phyloP scores from a whole-genome alignment of 2,888 invertebrate genomes.

The Leistus spinibarbis region DNA sequence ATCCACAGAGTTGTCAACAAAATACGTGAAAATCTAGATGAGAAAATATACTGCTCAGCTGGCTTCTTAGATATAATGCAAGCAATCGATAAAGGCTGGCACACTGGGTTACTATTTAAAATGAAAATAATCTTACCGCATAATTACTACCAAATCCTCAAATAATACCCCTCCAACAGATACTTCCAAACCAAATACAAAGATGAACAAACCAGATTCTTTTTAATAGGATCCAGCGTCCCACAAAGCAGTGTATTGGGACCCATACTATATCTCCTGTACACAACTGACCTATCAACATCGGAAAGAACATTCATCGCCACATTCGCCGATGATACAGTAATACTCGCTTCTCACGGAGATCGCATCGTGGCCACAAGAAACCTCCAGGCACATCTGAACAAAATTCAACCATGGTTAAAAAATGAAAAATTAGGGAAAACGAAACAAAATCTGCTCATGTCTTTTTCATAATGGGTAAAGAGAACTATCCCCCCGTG shows the following conservation, averaged over 20 bases:
- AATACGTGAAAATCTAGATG: not conserved
- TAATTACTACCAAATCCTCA: not conserved
- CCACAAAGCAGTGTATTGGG: constrained; percentile 7
- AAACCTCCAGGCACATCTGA: constrained; percentile 26
- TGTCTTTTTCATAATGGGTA: constrained; percentile 40
- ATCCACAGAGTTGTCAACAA: too few species aligned
- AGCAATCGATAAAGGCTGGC: constrained; percentile 44
- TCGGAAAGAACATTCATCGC: constrained; percentile 12
- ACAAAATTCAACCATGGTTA: constrained; percentile 34
- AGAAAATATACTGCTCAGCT: not conserved
- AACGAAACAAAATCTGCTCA: constrained; percentile 38
- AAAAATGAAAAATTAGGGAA: constrained; percentile 38
- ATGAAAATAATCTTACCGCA: constrained; percentile 32
- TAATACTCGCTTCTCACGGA: constrained; percentile 10
- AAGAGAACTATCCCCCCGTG: constrained; percentile 23
- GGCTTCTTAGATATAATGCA: not conserved
- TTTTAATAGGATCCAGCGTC: constrained; percentile 12
- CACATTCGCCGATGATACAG: constrained; percentile 40
- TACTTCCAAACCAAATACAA: not conserved
- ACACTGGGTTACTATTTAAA: constrained; percentile 37
- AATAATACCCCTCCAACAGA: constrained; percentile 3
- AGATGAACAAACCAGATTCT: not conserved
- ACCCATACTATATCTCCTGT: constrained; percentile 34
- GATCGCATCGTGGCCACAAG: constrained; percentile 17
- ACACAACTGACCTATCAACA: constrained; percentile 33